phyloP scores from a whole-genome alignment of 2,113 vertebrate genomes.

The Tricholaema leucomelas region DNA sequence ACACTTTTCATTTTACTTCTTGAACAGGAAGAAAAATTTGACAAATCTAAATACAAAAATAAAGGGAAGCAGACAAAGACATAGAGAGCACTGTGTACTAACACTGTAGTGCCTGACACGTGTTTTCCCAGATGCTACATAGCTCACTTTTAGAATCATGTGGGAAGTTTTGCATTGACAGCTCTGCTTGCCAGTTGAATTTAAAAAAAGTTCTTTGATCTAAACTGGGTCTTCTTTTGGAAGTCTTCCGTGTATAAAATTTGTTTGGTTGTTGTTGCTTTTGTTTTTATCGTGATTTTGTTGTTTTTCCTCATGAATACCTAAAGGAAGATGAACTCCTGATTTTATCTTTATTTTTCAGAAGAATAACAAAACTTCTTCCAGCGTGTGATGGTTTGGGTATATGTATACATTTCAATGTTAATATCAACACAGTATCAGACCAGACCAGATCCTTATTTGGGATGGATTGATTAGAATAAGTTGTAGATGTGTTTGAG shows the following conservation, averaged over 20 bases:
- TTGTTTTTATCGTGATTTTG: background rate
- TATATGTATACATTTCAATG: background rate
- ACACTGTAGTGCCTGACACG: background rate
- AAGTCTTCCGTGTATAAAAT: background rate
- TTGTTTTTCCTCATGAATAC: background rate
- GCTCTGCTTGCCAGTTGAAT: background rate
- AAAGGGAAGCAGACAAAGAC: background rate
- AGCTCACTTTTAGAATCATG: accelerated
- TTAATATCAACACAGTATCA: background rate
- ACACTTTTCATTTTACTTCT: background rate
- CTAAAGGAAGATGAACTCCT: background rate
- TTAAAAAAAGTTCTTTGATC: background rate
- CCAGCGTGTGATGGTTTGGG: too few species aligned
- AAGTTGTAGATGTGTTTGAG: background rate
- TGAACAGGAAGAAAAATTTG: background rate
- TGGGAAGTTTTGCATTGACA: background rate
- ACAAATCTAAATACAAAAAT: background rate
- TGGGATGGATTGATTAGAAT: background rate
- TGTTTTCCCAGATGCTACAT: background rate
- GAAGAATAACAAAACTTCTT: background rate
- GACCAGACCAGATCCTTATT: background rate
- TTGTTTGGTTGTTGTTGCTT: background rate
- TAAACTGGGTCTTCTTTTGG: background rate
- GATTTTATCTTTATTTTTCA: background rate
- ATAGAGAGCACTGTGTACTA: background rate